phyloP scores from a whole-genome alignment of 2,797 vertebrate species.

The Knipowitschia caucasica region DNA sequence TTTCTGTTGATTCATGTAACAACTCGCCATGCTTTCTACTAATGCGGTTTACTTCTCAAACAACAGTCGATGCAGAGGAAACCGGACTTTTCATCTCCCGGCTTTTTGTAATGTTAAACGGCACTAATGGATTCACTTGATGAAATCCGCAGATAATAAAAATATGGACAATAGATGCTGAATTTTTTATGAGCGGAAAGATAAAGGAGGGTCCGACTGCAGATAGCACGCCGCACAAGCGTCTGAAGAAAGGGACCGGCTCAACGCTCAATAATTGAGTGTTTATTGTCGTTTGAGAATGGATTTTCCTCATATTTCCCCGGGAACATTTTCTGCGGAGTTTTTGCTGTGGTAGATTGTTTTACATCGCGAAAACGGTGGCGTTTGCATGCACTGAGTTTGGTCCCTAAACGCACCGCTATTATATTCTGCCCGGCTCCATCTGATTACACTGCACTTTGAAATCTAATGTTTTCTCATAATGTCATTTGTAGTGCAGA shows the following conservation, averaged over 20 bases:
- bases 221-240: constrained; percentile 36
- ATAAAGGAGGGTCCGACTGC: constrained; percentile 33
- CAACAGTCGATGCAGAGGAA: constrained; percentile 1
- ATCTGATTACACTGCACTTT: constrained; percentile 11
- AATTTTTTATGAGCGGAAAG: constrained; percentile 49
- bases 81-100: constrained; percentile 14
- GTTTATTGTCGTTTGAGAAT: constrained; percentile 44
- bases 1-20: not conserved
- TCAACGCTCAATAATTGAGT: constrained; percentile 43
- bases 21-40: not conserved
- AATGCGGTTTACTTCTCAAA: constrained; percentile 1
- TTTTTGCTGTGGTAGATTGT: constrained; percentile 23
- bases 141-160: constrained; percentile 44
- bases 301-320: constrained; percentile 31
- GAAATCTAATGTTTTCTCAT: constrained; percentile 2
- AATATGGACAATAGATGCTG: constrained; percentile 28
- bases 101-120: constrained; percentile 38
- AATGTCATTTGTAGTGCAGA: not conserved
- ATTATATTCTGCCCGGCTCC: constrained; percentile 8
- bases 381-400: constrained; percentile 16
- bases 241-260: constrained; percentile 30
- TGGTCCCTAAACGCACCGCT: constrained; percentile 6
- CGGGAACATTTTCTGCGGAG: constrained; percentile 9
- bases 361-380: constrained; percentile 24
- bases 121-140: constrained; percentile 42